Evolutionary conservation across 2,113 vertebrate genomes (phyloP).

Genomic region (Heloderma charlesbogerti): DNA sequence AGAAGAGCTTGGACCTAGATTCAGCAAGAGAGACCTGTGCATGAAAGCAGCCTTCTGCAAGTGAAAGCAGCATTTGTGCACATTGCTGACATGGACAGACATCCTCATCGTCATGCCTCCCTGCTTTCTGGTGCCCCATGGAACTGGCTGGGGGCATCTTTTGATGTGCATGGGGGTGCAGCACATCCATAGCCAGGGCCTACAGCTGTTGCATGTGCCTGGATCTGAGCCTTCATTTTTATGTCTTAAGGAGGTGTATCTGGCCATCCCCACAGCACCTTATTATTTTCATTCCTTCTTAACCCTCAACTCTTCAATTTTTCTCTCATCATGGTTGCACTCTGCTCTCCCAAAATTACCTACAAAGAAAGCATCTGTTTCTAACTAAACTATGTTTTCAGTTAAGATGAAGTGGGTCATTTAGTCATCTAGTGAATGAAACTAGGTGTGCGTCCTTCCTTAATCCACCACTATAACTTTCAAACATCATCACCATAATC

Average conservation of each 20-base stretch:
- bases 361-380: not conserved
- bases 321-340: not conserved
- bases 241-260: conserved; percentile 65
- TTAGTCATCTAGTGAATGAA: not conserved
- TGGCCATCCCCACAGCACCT: conserved; percentile 72
- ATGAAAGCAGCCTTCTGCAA: conserved; percentile 42
- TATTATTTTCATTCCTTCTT: conserved; percentile 60
- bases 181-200: conserved; percentile 49
- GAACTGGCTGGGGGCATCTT: not conserved
- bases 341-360: not conserved
- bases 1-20: conserved; percentile 28
- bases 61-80: not conserved
- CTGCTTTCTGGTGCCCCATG: too few relatives aligned
- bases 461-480: conserved; percentile 43
- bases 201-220: not conserved
- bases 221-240: conserved; percentile 52
- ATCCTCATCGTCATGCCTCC: not conserved
- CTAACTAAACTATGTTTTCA: not conserved
- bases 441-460: conserved; percentile 59
- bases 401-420: not conserved
- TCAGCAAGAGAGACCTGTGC: conserved; percentile 20
- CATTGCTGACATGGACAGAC: not conserved
- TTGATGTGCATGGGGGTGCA: conserved; percentile 43
- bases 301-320: not conserved
- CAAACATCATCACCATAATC: conserved; percentile 42